Conservation (phyloP, 1,140 invertebrate species). For the Tetraneura akinire region DNA sequence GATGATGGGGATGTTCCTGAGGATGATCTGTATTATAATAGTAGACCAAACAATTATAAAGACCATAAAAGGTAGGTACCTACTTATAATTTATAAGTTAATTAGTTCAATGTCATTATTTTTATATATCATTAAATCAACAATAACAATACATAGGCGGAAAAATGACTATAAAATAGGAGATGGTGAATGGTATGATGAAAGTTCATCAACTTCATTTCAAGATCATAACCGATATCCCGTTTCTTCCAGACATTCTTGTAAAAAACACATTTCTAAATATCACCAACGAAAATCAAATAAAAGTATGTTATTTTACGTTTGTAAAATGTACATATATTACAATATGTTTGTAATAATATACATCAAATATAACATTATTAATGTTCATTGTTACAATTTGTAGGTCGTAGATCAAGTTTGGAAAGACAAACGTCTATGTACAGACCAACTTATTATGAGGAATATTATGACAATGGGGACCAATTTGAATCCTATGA, state of each 20-base stretch:
- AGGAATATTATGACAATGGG: slow-evolving; percentile 42
- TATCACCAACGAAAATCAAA: slow-evolving; percentile 36
- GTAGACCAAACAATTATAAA: slow-evolving; percentile 73
- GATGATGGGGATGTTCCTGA: slow-evolving; percentile 50
- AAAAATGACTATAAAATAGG: slow-evolving; percentile 46
- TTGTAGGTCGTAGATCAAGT: slow-evolving; percentile 37
- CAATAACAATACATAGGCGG: not conserved
- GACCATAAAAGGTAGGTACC: slow-evolving; percentile 56
- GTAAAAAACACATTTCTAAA: slow-evolving; percentile 47
- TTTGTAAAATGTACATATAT: too few species aligned
- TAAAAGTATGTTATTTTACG: slow-evolving; percentile 16
- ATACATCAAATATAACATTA: too few species aligned
- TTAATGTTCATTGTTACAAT: too few species aligned
- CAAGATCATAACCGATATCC: not conserved
- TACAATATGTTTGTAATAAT: too few species aligned
- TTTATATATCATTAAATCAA: not conserved
- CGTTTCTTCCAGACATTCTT: slow-evolving; percentile 42
- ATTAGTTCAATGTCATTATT: not conserved
- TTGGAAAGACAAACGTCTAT: slow-evolving; percentile 35
- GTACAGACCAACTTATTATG: slow-evolving; percentile 31
- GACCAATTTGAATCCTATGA: slow-evolving; percentile 47
- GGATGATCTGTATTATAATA: slow-evolving; percentile 89
- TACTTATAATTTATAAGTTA: not conserved
- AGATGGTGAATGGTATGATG: slow-evolving; percentile 34
- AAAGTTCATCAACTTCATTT: slow-evolving; percentile 35